phyloP scores from a whole-genome alignment of 1,140 invertebrate species.

The Drosophila watanabei region DNA sequence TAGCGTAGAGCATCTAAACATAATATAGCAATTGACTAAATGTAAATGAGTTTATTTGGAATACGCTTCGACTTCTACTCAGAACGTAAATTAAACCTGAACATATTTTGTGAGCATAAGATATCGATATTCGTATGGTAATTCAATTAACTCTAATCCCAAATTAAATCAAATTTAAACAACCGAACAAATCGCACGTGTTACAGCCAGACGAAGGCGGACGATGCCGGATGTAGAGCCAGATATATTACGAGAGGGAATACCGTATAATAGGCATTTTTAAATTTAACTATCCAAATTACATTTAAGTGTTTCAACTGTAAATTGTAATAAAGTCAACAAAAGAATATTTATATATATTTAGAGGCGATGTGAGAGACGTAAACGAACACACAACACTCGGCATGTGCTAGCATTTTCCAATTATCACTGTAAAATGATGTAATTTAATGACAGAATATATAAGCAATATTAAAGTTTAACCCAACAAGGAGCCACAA shows the following conservation, averaged over 20 bases:
- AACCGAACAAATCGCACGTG: conserved; percentile 67
- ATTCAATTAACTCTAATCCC: conserved; percentile 59
- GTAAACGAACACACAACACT: conserved; percentile 24
- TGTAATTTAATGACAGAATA: conserved; percentile 76
- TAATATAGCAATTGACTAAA: conserved; percentile 52
- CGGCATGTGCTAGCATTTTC: conserved; percentile 66
- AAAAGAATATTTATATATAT: conserved; percentile 48
- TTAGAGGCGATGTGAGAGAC: conserved; percentile 24
- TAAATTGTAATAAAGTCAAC: conserved; percentile 71
- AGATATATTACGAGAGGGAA: conserved; percentile 29
- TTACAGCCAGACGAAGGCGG: conserved; percentile 64
- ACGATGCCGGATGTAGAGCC: conserved; percentile 20
- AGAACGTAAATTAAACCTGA: conserved; percentile 59
- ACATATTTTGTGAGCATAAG: conserved; percentile 57
- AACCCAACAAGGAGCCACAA: conserved; percentile 54
- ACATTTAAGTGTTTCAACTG: conserved; percentile 77
- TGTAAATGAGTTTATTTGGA: conserved; percentile 53
- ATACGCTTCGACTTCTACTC: conserved; percentile 60
- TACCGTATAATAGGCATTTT: conserved; percentile 61
- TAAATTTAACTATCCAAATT: conserved; percentile 72
- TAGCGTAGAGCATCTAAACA: conserved; percentile 50
- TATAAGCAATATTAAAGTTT: conserved; percentile 82
- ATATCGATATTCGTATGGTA: conserved; percentile 55
- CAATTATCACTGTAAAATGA: conserved; percentile 76
- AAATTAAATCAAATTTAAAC: conserved; percentile 74